Conservation (phyloP, 2,113 vertebrate genomes). For the Fregata magnificens region DNA sequence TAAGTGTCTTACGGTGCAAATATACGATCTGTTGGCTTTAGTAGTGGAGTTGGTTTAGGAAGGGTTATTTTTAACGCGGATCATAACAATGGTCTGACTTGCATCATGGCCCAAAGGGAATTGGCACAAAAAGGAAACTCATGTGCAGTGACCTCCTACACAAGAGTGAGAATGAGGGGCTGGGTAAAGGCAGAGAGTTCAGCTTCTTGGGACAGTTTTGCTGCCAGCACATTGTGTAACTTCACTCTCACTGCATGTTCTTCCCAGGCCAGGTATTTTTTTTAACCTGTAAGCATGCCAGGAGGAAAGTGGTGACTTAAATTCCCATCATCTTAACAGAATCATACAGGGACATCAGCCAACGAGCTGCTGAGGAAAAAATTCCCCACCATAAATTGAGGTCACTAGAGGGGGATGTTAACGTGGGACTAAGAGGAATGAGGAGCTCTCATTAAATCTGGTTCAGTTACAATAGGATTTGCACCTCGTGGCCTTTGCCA, state of each 20-base stretch:
- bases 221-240: constrained; percentile 44
- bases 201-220: background rate
- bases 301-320: constrained; percentile 6
- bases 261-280: constrained; percentile 39
- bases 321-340: background rate
- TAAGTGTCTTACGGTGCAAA: background rate
- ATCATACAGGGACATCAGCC: background rate
- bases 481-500: background rate
- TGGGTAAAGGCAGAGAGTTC: background rate
- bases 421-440: background rate
- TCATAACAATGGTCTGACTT: constrained; percentile 1
- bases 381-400: background rate
- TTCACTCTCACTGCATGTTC: background rate
- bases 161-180: background rate
- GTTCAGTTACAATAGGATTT: background rate
- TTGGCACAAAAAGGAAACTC: background rate
- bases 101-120: background rate
- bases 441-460: background rate
- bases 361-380: background rate
- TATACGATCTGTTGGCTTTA: background rate
- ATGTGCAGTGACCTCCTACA: background rate
- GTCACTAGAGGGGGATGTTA: constrained; percentile 24
- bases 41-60: background rate
- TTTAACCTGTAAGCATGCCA: background rate
- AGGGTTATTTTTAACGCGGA: constrained; percentile 6